Conservation (phyloP, 2,797 vertebrate species). For the Enteromius unitaeniatus region DNA sequence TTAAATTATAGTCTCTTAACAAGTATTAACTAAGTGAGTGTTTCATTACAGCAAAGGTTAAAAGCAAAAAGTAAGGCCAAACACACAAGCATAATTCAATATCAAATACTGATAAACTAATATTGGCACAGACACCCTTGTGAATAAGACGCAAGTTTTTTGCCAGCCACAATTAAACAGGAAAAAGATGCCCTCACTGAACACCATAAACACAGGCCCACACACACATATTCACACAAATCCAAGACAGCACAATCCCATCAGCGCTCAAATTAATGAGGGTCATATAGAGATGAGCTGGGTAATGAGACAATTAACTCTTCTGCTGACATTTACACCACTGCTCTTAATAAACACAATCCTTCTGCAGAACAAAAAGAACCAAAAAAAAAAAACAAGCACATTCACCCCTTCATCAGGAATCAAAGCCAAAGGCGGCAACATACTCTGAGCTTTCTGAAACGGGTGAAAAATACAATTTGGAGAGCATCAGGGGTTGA, state of each 20-base stretch:
- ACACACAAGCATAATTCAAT: not conserved
- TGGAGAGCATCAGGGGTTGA: conserved; percentile 57
- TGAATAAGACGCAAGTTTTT: not conserved
- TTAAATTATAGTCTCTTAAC: not conserved
- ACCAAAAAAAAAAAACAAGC: conserved; percentile 8
- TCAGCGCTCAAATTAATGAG: conserved; percentile 68
- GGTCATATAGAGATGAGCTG: conserved; percentile 55
- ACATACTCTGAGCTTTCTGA: not conserved
- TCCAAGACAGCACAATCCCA: conserved; percentile 57
- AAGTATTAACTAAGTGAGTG: not conserved
- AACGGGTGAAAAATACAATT: conserved; percentile 66
- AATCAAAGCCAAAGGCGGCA: not conserved
- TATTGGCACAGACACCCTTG: not conserved
- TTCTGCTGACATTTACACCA: conserved; percentile 62
- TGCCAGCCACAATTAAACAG: not conserved
- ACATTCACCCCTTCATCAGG: conserved; percentile 36
- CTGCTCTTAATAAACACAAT: conserved; percentile 58
- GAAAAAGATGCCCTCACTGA: conserved; percentile 6
- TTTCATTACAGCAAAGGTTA: not conserved
- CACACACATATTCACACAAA: conserved; percentile 18
- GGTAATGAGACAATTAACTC: conserved; percentile 70
- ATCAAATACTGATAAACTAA: not conserved
- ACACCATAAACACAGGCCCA: conserved; percentile 2
- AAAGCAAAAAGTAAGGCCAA: not conserved
- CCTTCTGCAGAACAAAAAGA: conserved; percentile 28